A percentile compares a stretch with the other conserved stretches of the same genome.
These are phyloP conservation scores for Drosophila nasuta DNA, from an alignment of 1,140 invertebrate species.

Conservation along the genomic window DNA sequence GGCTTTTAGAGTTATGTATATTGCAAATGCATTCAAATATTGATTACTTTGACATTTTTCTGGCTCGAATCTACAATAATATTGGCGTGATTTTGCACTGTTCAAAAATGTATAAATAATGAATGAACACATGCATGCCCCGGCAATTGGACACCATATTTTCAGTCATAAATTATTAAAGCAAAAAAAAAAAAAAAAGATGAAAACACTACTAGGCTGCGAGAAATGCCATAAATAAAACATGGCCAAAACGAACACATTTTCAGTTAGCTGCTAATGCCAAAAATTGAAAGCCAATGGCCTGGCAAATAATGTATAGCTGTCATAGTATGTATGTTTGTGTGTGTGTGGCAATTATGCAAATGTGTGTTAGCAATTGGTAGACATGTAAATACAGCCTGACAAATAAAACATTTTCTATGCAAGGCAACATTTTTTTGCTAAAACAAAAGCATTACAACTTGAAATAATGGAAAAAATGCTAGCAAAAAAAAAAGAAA, in stretches of 20 bases:
- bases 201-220: background rate
- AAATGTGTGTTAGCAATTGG: slow-evolving; percentile 46
- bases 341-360: slow-evolving; percentile 61
- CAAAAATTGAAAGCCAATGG: slow-evolving; percentile 40
- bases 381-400: slow-evolving; percentile 63
- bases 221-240: slow-evolving; percentile 32
- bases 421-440: slow-evolving; percentile 39
- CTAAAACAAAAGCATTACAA: slow-evolving; percentile 41
- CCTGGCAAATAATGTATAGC: slow-evolving; percentile 16
- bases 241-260: slow-evolving; percentile 19
- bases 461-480: slow-evolving; percentile 31
- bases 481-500: slow-evolving; percentile 32
- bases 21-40: slow-evolving; percentile 12
- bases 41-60: slow-evolving; percentile 12
- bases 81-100: background rate
- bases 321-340: background rate
- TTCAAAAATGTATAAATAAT: slow-evolving; percentile 28
- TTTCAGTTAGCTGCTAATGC: slow-evolving; percentile 34
- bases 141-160: slow-evolving; percentile 21
- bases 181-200: background rate
- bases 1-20: slow-evolving; percentile 20
- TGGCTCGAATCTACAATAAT: background rate
- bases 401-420: slow-evolving; percentile 67
- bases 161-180: slow-evolving; percentile 28
- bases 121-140: slow-evolving; percentile 5